Conservation (phyloP, 2,113 vertebrate genomes). For the Carettochelys insculpta region DNA sequence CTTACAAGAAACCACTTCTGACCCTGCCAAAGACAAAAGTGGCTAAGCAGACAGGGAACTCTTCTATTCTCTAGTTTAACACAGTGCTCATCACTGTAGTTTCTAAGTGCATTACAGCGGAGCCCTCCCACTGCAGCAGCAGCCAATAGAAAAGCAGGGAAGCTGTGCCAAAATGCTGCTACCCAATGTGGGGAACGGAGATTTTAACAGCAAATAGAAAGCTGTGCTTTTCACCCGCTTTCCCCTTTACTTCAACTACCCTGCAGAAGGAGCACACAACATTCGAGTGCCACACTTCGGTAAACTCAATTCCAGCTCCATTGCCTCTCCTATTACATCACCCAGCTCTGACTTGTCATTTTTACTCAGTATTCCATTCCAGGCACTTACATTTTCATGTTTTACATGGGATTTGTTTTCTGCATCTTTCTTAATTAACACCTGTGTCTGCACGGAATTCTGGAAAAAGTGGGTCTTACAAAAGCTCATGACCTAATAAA, state of each 20-base stretch:
- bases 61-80: neutral
- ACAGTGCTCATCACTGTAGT: neutral
- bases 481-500: no score
- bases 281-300: neutral
- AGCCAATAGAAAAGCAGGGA: rapidly evolving
- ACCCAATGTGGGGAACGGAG: neutral
- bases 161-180: neutral
- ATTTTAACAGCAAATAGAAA: neutral
- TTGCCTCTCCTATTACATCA: neutral
- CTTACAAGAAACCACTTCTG: slow-evolving; percentile 28
- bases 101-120: neutral
- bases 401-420: neutral
- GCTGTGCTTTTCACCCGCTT: neutral
- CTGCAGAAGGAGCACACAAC: neutral
- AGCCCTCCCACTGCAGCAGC: neutral
- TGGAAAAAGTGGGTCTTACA: no score
- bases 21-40: neutral
- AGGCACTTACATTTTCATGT: neutral
- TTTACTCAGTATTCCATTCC: neutral
- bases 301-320: neutral
- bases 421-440: neutral
- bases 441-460: neutral
- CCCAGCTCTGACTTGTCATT: neutral
- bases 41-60: neutral
- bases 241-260: neutral